Evolutionary conservation across 1,140 invertebrate genomes (phyloP).

Genomic region (Drosophila punjabiensis): DNA sequence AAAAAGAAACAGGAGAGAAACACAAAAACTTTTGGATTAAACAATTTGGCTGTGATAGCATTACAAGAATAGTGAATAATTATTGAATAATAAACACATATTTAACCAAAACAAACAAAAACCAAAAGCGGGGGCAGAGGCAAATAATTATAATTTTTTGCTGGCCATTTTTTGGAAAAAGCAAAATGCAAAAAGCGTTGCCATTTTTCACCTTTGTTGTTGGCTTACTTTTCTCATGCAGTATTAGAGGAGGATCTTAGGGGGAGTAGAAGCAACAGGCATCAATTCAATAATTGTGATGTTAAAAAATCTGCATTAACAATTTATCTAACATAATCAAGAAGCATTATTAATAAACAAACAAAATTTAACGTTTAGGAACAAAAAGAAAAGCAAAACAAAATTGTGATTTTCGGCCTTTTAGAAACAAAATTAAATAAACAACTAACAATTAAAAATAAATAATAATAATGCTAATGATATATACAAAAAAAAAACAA

Average conservation of each 20-base stretch:
- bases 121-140: slow-evolving; percentile 9
- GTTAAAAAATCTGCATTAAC: slow-evolving; percentile 61
- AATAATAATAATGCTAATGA: slow-evolving; percentile 51
- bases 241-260: slow-evolving; percentile 62
- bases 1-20: slow-evolving; percentile 48
- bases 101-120: slow-evolving; percentile 42
- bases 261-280: slow-evolving; percentile 53
- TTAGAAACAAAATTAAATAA: slow-evolving; percentile 82
- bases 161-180: slow-evolving; percentile 60
- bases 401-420: slow-evolving; percentile 85
- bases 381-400: slow-evolving; percentile 76
- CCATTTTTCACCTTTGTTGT: slow-evolving; percentile 72
- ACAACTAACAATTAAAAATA: slow-evolving; percentile 43
- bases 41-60: slow-evolving; percentile 85
- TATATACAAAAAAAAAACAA: slow-evolving; percentile 40
- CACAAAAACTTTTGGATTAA: slow-evolving; percentile 83
- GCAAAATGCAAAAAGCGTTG: slow-evolving; percentile 37
- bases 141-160: slow-evolving; percentile 32
- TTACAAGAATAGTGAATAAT: slow-evolving; percentile 67
- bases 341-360: slow-evolving; percentile 36
- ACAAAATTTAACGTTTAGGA: slow-evolving; percentile 83
- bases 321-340: slow-evolving; percentile 56
- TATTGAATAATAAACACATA: slow-evolving; percentile 47
- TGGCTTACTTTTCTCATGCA: slow-evolving; percentile 75
- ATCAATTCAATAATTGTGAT: slow-evolving; percentile 83